phyloP scores from a whole-genome alignment of 37 sponge, comb jelly and placozoan species.

The Tethya wilhelma region DNA sequence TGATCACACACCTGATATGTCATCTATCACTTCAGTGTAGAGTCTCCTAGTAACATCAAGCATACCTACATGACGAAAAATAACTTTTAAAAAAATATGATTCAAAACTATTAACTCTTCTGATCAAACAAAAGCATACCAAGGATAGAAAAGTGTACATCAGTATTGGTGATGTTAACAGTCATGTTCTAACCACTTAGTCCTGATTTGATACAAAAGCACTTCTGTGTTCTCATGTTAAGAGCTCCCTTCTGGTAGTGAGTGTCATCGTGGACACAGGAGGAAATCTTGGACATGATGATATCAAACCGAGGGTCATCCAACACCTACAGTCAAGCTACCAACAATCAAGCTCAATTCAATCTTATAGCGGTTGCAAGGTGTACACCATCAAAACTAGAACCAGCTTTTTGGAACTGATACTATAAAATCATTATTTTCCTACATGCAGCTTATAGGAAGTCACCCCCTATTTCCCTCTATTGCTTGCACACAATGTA shows the following conservation, averaged over 20 bases:
- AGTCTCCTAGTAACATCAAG: constrained; percentile 92
- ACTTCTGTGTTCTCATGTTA: constrained; percentile 97
- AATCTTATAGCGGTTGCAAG: too few relatives aligned
- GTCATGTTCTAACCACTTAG: constrained; percentile 24
- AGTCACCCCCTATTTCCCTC: too few relatives aligned
- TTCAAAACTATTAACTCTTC: not conserved
- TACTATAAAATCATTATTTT: too few relatives aligned
- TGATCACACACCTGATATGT: constrained; percentile 70
- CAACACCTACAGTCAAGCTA: constrained; percentile 63
- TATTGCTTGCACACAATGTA: not conserved
- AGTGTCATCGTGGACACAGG: constrained; percentile 94
- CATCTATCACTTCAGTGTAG: constrained; percentile 96
- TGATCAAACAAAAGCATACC: not conserved
- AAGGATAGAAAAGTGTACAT: not conserved
- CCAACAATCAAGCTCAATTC: too few relatives aligned
- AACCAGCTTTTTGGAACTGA: too few relatives aligned
- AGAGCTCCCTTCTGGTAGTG: constrained; percentile 93
- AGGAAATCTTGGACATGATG: constrained; percentile 67
- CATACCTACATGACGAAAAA: constrained; percentile 49
- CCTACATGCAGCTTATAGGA: too few relatives aligned
- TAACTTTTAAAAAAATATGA: not conserved
- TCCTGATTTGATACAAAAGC: constrained; percentile 92
- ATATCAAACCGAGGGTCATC: constrained; percentile 73
- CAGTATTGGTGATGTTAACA: not conserved
- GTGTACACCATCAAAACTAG: too few relatives aligned